Evolutionary conservation across 2,888 invertebrate genomes (phyloP).

Genomic region (Eumerus sabulonum): DNA sequence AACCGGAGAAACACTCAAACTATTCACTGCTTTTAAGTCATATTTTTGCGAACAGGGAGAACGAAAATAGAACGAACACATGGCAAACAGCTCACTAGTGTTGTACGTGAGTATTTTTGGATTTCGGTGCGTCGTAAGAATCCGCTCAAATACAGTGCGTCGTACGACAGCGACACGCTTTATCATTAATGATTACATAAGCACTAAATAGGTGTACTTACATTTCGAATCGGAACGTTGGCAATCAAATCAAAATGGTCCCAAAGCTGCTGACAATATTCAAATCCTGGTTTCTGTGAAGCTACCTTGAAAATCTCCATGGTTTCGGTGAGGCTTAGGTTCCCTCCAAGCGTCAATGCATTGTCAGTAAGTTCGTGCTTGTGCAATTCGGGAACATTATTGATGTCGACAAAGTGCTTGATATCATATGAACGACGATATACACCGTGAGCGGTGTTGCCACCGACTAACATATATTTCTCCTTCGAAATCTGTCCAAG

Average conservation of each 20-base stretch:
- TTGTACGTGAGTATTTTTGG: too few relatives aligned
- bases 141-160: too few relatives aligned
- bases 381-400: constrained; percentile 81
- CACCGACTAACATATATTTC: constrained; percentile 84
- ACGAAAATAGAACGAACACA: too few relatives aligned
- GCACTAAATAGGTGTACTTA: constrained; percentile 75
- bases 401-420: constrained; percentile 83
- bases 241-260: constrained; percentile 84
- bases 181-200: too few relatives aligned
- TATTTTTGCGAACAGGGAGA: too few relatives aligned
- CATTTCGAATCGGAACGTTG: constrained; percentile 85
- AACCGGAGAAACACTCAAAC: too few relatives aligned
- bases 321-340: constrained; percentile 80
- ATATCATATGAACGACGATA: constrained; percentile 75
- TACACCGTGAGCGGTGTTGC: constrained; percentile 88
- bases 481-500: constrained; percentile 74
- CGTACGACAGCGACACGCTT: too few relatives aligned
- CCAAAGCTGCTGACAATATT: constrained; percentile 79
- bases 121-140: too few relatives aligned
- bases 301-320: constrained; percentile 79
- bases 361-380: constrained; percentile 74
- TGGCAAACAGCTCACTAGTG: too few relatives aligned
- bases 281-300: constrained; percentile 79
- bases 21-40: too few relatives aligned
- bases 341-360: constrained; percentile 73